Percentiles rank a stretch among this genome's conserved stretches.
Evolutionary conservation across 37 sponge, comb jelly and placozoan genomes (phyloP).

Genomic region (Mnemiopsis leidyi): DNA sequence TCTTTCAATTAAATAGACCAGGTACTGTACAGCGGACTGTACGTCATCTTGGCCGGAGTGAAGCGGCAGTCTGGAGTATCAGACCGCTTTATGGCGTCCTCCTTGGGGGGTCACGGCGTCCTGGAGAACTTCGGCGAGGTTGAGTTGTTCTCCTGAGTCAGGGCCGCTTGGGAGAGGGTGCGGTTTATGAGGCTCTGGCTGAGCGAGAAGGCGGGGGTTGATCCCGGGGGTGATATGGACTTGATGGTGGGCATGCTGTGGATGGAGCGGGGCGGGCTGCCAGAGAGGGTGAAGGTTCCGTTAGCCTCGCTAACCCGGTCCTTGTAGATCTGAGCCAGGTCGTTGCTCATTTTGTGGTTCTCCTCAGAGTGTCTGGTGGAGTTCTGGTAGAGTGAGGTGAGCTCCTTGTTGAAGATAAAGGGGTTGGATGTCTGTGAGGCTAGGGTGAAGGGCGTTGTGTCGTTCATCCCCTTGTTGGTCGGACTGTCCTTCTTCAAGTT

Average conservation of each 20-base stretch:
- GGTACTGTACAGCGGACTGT: background rate
- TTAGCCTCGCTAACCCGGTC: background rate
- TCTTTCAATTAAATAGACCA: background rate
- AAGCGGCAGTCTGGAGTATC: background rate
- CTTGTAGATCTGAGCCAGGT: slow-evolving; percentile 62
- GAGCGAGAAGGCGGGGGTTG: slow-evolving; percentile 23
- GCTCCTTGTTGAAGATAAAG: slow-evolving; percentile 55
- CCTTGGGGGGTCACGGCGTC: background rate
- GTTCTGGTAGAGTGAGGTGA: slow-evolving; percentile 46
- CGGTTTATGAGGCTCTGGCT: slow-evolving; percentile 60
- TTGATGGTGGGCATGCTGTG: slow-evolving; percentile 5
- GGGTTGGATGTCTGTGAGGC: slow-evolving; percentile 35
- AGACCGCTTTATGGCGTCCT: background rate
- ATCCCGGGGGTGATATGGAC: slow-evolving; percentile 9
- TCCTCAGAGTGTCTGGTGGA: background rate
- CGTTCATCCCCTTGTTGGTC: background rate
- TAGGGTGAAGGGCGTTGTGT: background rate
- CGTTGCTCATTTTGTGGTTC: slow-evolving; percentile 33
- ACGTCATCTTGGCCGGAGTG: background rate
- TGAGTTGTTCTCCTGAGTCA: background rate
- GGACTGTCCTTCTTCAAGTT: slow-evolving; percentile 58
- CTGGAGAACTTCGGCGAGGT: background rate
- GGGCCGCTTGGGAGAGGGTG: slow-evolving; percentile 4
- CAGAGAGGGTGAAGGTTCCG: background rate
- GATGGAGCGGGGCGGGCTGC: slow-evolving; percentile 13